Evolutionary conservation across 2,888 invertebrate genomes (phyloP), one percentile per base, ranked within the genome.

Genomic region (Lepetodrilus schrolli): DNA sequence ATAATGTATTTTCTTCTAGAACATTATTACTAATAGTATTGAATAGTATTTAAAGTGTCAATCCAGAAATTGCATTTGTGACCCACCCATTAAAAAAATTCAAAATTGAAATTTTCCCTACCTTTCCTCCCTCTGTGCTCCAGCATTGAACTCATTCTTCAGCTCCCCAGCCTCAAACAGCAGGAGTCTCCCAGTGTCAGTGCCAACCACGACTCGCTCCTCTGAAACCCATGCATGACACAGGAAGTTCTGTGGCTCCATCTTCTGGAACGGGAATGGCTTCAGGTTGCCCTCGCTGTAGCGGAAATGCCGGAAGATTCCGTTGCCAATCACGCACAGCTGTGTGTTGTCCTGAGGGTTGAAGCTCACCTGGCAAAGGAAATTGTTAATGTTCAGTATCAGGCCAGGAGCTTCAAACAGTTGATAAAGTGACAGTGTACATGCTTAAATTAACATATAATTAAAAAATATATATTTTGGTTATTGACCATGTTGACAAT

Each of bases 91-190:
- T n/a, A n/a, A n/a, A n/a, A n/a, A n/a, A n/a, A n/a, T n/a, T n/a
- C n/a, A n/a, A n/a, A n/a, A n/a, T n/a, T n/a, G n/a, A n/a, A n/a
- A n/a, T n/a, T n/a, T 2, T 13, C 36, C 81, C 74, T 81, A 86
- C 85, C 82, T 84, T 37, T 80, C 81, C 66, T 81, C 80, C 72
- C 78, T 81, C 17, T 82, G 79, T 7, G 80, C 79, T 26, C 84
- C 80, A 49, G 88, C 75, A 65, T 86, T 87, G 78, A 89, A 87
- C 76, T 91, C 91, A 80, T 87, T 83, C 76, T 88, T 94, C 66
- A 96, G 90, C 80, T 97, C 97, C 0, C 96, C 96, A 81, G 95
- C 95, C 89, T 97, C 97, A 73, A 97, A 93, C 75, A 96, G 92
- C 86, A 96, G 92, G 47, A 97, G 92, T 78, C 93, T 92, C 26